Conservation (phyloP, 2,113 vertebrate genomes). For the Macquaria ambigua region DNA sequence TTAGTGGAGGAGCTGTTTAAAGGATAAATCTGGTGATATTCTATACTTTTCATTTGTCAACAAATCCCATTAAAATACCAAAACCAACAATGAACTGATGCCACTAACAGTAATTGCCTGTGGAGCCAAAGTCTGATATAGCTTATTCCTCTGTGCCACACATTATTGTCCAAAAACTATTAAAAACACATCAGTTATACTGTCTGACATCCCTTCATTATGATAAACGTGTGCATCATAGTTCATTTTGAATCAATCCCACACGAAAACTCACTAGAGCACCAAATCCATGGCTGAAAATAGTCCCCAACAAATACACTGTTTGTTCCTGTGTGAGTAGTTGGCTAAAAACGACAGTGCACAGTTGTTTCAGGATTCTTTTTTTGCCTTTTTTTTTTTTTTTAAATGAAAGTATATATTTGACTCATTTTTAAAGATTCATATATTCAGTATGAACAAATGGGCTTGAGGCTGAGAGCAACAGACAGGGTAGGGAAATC, state of each 20-base stretch:
- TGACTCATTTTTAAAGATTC: not conserved
- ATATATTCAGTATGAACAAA: too few relatives aligned
- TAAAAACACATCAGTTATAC: constrained; percentile 13
- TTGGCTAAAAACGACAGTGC: not conserved
- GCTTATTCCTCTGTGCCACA: not conserved
- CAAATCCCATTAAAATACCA: not conserved
- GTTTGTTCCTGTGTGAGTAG: not conserved
- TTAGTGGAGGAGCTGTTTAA: not conserved
- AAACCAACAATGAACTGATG: constrained; percentile 1
- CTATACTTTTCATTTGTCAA: not conserved
- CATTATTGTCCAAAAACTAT: not conserved
- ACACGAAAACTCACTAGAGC: not conserved
- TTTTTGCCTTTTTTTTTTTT: not conserved
- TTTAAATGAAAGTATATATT: not conserved
- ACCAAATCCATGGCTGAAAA: not conserved
- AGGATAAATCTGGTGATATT: not conserved
- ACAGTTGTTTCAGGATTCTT: not conserved
- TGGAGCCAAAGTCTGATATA: not conserved
- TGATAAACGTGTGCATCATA: not conserved
- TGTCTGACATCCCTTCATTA: constrained; percentile 4
- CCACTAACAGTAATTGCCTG: not conserved
- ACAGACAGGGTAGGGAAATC: not conserved
- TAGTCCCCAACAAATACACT: not conserved
- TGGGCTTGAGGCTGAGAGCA: not conserved
- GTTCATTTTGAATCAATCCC: constrained; percentile 3